Evolutionary conservation across 2,888 invertebrate species (phyloP).

Genomic region (Chirona hameri): DNA sequence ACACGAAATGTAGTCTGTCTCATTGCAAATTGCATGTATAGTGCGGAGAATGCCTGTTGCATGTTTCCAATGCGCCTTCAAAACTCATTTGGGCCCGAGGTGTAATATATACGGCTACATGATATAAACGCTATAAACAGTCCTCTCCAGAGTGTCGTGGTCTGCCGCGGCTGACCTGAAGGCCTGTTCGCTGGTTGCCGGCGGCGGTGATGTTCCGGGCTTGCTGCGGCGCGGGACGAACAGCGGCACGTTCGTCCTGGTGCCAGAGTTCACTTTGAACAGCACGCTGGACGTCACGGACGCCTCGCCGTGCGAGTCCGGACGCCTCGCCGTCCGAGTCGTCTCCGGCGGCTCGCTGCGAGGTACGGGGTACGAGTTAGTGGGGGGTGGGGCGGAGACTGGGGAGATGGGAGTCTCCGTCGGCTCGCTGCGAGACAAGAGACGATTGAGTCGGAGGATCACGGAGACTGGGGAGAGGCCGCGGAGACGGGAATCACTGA

Average conservation of each 20-base stretch:
- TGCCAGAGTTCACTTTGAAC: not conserved
- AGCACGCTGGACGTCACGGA: not conserved
- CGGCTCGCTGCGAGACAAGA: too few species aligned
- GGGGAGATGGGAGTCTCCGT: conserved; percentile 43
- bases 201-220: conserved; percentile 30
- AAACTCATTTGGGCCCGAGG: too few species aligned
- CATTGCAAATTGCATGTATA: too few species aligned
- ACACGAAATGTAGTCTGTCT: too few species aligned
- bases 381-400: not conserved
- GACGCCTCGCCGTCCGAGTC: conserved; percentile 26
- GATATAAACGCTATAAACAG: too few species aligned
- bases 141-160: not conserved
- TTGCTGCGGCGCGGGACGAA: conserved; percentile 29
- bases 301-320: conserved; percentile 12
- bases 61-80: too few species aligned
- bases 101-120: too few species aligned
- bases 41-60: too few species aligned
- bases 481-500: too few species aligned
- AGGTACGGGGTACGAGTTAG: not conserved
- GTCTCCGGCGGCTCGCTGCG: not conserved
- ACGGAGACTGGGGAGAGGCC: too few species aligned
- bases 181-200: conserved; percentile 33
- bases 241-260: conserved; percentile 13
- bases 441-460: too few species aligned
- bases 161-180: conserved; percentile 30